These are phyloP conservation scores for Pelagia noctiluca DNA, from an alignment of 30 jellyfish, hydroid and myxozoan species.

Conservation along the genomic window DNA sequence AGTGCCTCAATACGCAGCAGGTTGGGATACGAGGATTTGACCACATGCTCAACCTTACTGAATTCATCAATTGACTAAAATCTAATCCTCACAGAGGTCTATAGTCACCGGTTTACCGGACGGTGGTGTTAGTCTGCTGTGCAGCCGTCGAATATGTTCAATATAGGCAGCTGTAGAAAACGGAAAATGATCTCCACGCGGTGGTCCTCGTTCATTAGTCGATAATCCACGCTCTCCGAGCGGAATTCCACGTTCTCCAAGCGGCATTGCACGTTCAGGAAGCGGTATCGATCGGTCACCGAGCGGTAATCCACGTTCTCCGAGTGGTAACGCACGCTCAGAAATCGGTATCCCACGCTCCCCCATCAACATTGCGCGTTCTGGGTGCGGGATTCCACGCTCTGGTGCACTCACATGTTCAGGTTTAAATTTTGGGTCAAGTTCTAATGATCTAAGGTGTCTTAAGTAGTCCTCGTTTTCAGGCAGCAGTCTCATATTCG, in stretches of 20 bases:
- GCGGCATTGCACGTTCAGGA: constrained; percentile 54
- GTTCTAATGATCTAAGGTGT: constrained; percentile 57
- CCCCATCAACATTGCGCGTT: constrained; percentile 54
- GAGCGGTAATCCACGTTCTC: constrained; percentile 53
- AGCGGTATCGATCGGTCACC: constrained; percentile 65
- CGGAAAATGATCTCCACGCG: constrained; percentile 47
- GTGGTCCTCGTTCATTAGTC: not conserved
- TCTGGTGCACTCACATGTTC: constrained; percentile 39
- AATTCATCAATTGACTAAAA: no score
- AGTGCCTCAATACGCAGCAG: no score
- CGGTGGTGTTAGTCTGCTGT: constrained; percentile 61
- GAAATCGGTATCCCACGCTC: constrained; percentile 66
- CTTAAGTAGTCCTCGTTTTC: constrained; percentile 80
- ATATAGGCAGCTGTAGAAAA: constrained; percentile 59
- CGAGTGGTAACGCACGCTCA: constrained; percentile 65
- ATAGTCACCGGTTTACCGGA: constrained; percentile 79
- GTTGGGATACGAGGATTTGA: no score
- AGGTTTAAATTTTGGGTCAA: constrained; percentile 55
- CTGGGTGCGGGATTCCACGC: constrained; percentile 50
- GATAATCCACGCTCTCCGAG: not conserved
- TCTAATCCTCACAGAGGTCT: constrained; percentile 77
- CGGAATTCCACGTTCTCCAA: constrained; percentile 7
- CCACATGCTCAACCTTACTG: no score
- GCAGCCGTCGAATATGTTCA: constrained; percentile 67
- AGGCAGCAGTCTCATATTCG: constrained; percentile 60